Evolutionary conservation across 2,888 invertebrate genomes (phyloP).

Genomic region (Anthrax anthrax): DNA sequence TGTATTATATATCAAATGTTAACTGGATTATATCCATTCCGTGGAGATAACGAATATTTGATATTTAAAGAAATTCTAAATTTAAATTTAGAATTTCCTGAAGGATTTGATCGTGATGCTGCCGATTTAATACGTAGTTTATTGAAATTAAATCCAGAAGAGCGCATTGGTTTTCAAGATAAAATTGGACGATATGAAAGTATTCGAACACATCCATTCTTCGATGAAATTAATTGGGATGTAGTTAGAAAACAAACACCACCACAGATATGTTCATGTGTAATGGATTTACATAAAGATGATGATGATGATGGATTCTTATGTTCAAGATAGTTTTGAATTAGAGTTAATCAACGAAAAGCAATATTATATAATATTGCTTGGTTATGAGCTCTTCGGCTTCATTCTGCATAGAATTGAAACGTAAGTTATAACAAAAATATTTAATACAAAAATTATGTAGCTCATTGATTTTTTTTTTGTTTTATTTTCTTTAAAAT

Average conservation of each 20-base stretch:
- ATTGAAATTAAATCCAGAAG: slow-evolving; percentile 62
- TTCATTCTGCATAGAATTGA: background rate
- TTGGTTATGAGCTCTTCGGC: background rate
- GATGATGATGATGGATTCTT: slow-evolving; percentile 48
- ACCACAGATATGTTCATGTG: slow-evolving; percentile 66
- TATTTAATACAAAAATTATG: too few species aligned
- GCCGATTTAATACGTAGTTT: slow-evolving; percentile 76
- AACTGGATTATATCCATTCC: slow-evolving; percentile 85
- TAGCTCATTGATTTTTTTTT: too few species aligned
- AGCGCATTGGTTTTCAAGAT: slow-evolving; percentile 72
- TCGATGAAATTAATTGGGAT: slow-evolving; percentile 70
- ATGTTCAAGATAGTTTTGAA: slow-evolving; percentile 54
- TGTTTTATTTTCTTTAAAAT: too few species aligned
- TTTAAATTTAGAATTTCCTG: slow-evolving; percentile 82
- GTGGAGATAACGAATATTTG: slow-evolving; percentile 83
- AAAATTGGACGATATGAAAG: slow-evolving; percentile 53
- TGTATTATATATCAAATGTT: slow-evolving; percentile 97
- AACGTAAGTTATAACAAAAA: background rate
- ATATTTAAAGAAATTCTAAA: slow-evolving; percentile 92
- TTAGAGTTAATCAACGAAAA: slow-evolving; percentile 23
- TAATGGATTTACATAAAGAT: slow-evolving; percentile 54
- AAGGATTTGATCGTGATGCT: slow-evolving; percentile 72
- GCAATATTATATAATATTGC: background rate
- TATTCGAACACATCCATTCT: slow-evolving; percentile 78
- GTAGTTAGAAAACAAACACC: slow-evolving; percentile 61